Base-by-base conservation (phyloP, 2,113 vertebrate species). In the Triplophysa tibetana region DNA sequence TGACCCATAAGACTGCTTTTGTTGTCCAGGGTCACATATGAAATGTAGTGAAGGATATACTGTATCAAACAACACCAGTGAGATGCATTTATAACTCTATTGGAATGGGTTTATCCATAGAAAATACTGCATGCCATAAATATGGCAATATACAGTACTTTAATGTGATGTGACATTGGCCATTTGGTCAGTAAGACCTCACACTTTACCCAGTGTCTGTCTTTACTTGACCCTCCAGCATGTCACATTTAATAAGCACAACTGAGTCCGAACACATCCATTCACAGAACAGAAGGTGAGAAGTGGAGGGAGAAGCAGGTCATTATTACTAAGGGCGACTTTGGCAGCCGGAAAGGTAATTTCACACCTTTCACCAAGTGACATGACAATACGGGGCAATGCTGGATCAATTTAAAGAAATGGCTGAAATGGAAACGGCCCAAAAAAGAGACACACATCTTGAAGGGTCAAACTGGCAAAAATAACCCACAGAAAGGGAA, bases 341-440 rank as follows among this genome's bases (percentile, higher is more conserved):
- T 67, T 52, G 67, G 56, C 72, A 50, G 61, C 14, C 24, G 48
- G 41, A 79, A 81, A 86, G 76, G 70, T 82, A 81, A 83, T 86
- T 86, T 86, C 79, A 86, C 82, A 82, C 76, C 79, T 62, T 68
- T 81, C 82, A 77, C 65, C 76, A 77, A 68, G n/a, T 77, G 75
- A 81, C 77, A 69, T 82, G 60, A 74, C 62, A 79, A 65, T 54
- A 50, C 69, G 69, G 50, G 60, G 33, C 64, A 76, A 50, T 61
- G 24, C 56, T 67, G 7, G 11, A 29, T 29, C 74, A 75, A 70
- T 62, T 50, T 72, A 68, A 79, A 50, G 50, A 60, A 60, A 33
- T 5, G 3, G 26, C 5, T 21, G 17, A 21, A 75, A 63, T 75
- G 58, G 73, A 75, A 75, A 26, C 21, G 26, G 17, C 5, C 16